Evolutionary conservation across 2,113 vertebrate genomes (phyloP), one percentile per base, ranked within the genome.

Genomic region (Macrotus californicus): DNA sequence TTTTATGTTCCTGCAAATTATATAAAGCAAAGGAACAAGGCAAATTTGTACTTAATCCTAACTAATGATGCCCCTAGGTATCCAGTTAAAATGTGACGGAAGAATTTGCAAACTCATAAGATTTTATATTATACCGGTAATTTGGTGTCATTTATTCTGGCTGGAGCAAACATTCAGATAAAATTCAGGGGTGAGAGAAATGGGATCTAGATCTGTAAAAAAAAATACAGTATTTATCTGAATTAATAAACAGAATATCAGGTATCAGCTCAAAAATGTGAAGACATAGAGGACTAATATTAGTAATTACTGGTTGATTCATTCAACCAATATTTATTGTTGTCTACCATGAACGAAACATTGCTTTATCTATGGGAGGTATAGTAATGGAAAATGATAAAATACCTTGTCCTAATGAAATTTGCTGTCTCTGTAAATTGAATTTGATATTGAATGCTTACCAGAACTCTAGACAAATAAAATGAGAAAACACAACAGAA

Each of bases 41-140:
- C 3, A 90, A 87, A 76, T 36, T 89, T 95, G 36, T 61, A 41
- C 70, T 90, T 76, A 96, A 61, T 81, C 34, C 48, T 66, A 80
- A 31, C 13, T 81, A 92, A n/a, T 70, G 19, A 85, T 94, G 34
- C 3, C 12, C 14, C 16, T 69, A 50, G 16, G 24, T 75, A 15
- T 50, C 1, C 34, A 89, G 36, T 90, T 90, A 94, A 95, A 90
- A 87, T 50, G 48, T 94, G 31, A 94, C 15, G 89, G 50, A 8
- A 70, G 34, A 89, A 52, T 87, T 87, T 89, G 13, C 29, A 87
- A 91, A 87, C 56, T 66, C 43, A 77, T 46, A 92, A 29, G 5
- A 36, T 52, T 94, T 91, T 95, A 64, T 95, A n/a, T 59, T 83
- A 80, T 29, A 48, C 39, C 66, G 6, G 24, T 52, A 54, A 54